Conservation (phyloP, 53 echinoderm and acorn worm species). For the Mesocentrotus franciscanus region DNA sequence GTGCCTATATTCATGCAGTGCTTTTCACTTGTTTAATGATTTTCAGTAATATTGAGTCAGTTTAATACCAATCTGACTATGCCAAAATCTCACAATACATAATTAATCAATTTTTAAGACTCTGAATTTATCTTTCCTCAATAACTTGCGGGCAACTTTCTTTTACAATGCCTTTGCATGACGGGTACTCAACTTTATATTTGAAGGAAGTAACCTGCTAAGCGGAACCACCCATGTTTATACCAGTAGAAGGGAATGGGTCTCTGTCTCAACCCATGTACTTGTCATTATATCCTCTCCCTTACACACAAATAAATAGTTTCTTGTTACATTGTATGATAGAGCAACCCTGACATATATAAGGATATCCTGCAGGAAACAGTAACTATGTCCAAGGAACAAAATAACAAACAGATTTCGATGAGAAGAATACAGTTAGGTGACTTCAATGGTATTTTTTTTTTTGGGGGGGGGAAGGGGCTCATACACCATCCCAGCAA, state of each 20-base stretch:
- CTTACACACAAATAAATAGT: neutral
- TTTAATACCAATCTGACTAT: no score
- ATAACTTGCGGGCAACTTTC: no score
- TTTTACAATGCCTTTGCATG: neutral
- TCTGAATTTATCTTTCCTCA: no score
- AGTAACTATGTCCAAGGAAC: neutral
- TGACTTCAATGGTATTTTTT: neutral
- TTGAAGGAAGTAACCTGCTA: slow-evolving; percentile 29
- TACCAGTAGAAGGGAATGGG: neutral
- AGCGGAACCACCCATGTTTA: neutral
- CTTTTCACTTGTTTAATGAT: no score
- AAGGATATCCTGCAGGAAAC: neutral
- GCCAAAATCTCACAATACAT: no score
- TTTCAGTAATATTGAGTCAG: no score
- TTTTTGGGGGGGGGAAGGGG: neutral
- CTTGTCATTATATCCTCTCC: neutral
- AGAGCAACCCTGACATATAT: neutral
- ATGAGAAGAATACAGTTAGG: neutral
- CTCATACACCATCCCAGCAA: no score
- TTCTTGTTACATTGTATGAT: neutral
- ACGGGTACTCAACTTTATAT: neutral
- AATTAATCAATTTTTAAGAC: no score
- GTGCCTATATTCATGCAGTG: no score
- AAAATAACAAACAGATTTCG: neutral
- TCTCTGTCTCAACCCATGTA: neutral